Evolutionary conservation across 2,113 vertebrate species (phyloP), one percentile per base, ranked within the genome.

Genomic region (Stigmatopora argus): DNA sequence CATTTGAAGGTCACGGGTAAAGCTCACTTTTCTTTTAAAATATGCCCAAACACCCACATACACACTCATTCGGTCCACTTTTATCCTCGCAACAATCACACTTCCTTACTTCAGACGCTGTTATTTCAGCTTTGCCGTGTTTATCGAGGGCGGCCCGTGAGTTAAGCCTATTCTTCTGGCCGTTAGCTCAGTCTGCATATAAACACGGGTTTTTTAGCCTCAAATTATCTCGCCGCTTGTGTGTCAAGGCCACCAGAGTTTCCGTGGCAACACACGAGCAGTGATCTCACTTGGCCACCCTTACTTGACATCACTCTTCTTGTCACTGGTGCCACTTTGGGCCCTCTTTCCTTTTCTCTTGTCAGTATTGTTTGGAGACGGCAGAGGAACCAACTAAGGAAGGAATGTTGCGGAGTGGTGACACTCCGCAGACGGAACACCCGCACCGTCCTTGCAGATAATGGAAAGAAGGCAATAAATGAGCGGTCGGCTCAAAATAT

Each of bases 91-190:
- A 83, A 83, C 84, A 86, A 84, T 85, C 72, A 57, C 70, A 71
- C 74, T 87, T 89, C 88, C 88, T 85, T 68, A 73, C 77, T 79
- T 86, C 82, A 87, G 82, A 83, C 62, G 46, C 67, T 88, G 85
- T 87, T 89, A 72, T 87, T 87, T 84, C 86, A 88, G 88, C 84
- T 85, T 88, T 58, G 69, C 47, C 12, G 34, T 83, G 82, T 85
- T 87, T 84, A 68, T n/a, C 55, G 23, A 49, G 45, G n/a, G 13
- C 19, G 19, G 64, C 66, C 69, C 65, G 51, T 73, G 9, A 69
- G 9, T 65, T 69, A 77, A 66, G 60, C 72, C 64, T 58, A 67
- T 83, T 81, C 77, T 69, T 64, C 67, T 45, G 62, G 7, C 76
- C 66, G 46, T 78, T 70, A 73, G 62, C 56, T 68, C 55, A 62